phyloP scores from a whole-genome alignment of 2,888 invertebrate species.

The Stictocephala bisonia region DNA sequence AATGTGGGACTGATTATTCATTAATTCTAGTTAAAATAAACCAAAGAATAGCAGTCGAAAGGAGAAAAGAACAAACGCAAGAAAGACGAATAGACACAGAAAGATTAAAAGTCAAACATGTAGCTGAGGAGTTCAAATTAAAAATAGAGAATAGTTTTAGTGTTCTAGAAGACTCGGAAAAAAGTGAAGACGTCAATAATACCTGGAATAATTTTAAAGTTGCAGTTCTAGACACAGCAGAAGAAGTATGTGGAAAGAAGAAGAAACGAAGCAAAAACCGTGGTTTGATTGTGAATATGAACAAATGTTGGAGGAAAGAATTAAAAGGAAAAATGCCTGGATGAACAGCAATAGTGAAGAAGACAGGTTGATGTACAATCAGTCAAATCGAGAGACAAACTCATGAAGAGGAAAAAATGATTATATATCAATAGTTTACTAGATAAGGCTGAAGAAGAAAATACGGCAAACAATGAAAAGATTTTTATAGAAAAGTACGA shows the following conservation, averaged over 20 bases:
- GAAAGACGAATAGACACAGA: neutral
- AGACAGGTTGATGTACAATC: neutral
- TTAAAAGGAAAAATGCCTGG: neutral
- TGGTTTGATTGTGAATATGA: conserved; percentile 24
- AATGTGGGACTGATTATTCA: conserved; percentile 37
- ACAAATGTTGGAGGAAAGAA: conserved; percentile 11
- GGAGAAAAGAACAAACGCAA: neutral
- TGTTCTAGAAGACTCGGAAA: neutral
- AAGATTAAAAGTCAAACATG: neutral
- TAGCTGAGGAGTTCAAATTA: neutral
- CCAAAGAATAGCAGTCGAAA: conserved; percentile 16
- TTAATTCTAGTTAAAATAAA: conserved; percentile 30
- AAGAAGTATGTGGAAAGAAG: conserved; percentile 17
- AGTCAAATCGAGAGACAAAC: conserved; percentile 5
- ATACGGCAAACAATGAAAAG: conserved; percentile 24
- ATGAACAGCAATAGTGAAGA: neutral
- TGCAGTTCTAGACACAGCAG: conserved; percentile 9
- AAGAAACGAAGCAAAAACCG: conserved; percentile 13
- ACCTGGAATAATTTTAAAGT: conserved; percentile 16
- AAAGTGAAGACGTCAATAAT: neutral
- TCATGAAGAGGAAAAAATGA: conserved; percentile 4
- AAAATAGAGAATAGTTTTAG: conserved; percentile 9
- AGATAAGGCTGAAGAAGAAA: conserved; percentile 23
- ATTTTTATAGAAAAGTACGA: conserved; percentile 28
- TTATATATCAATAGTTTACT: conserved; percentile 14